Evolutionary conservation across 2,888 invertebrate genomes (phyloP).

Genomic region (Timema cristinae): DNA sequence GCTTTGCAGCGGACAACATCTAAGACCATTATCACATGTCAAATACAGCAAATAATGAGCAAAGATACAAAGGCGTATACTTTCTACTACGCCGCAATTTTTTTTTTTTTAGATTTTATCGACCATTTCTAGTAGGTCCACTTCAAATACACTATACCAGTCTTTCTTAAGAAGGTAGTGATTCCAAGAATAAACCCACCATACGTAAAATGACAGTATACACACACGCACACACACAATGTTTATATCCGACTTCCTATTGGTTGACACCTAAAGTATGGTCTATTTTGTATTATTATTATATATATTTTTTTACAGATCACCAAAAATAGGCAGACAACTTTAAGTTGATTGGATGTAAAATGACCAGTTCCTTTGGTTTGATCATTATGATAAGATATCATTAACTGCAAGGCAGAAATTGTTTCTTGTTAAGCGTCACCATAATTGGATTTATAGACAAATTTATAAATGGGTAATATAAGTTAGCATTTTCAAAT

Average conservation of each 20-base stretch:
- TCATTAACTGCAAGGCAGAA: constrained; percentile 21
- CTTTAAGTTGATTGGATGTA: neutral
- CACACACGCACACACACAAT: constrained; percentile 9
- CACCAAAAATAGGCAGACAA: constrained; percentile 12
- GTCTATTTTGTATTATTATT: constrained; percentile 24
- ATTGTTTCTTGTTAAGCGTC: constrained; percentile 24
- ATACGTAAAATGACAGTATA: constrained; percentile 15
- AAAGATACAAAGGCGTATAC: constrained; percentile 23
- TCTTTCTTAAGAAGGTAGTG: constrained; percentile 26
- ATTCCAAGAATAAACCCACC: constrained; percentile 24
- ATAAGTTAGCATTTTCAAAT: constrained; percentile 25
- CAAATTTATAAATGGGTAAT: constrained; percentile 28
- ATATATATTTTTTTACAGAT: too few relatives aligned
- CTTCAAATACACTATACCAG: constrained; percentile 28
- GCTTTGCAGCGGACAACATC: constrained; percentile 5
- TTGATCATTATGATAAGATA: too few relatives aligned
- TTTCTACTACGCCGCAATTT: constrained; percentile 21
- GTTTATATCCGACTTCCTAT: constrained; percentile 23
- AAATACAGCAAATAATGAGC: constrained; percentile 28
- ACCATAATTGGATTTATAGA: constrained; percentile 28
- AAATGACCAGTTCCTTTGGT: too few relatives aligned
- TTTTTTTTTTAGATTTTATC: constrained; percentile 15
- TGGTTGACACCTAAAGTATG: constrained; percentile 26
- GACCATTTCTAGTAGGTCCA: constrained; percentile 23
- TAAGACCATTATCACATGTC: constrained; percentile 20